Conservation (phyloP, 2,888 invertebrate genomes). For the Netelia fuscicornis region DNA sequence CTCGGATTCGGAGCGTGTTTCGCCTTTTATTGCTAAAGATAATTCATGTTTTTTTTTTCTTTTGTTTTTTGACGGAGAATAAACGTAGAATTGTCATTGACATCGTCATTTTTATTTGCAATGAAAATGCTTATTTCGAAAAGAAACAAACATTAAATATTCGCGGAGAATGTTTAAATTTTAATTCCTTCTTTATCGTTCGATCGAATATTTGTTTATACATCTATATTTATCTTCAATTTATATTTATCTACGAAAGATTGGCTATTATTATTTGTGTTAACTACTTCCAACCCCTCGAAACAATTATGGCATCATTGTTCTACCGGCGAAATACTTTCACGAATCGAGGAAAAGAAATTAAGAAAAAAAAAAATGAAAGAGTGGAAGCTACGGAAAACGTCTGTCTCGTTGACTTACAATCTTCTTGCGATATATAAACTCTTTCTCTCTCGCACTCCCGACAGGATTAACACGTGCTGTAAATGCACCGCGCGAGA, state of each 20-base stretch:
- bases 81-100: neutral
- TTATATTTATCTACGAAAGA: neutral
- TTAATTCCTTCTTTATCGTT: too few relatives aligned
- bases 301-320: constrained; percentile 23
- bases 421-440: constrained; percentile 58
- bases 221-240: neutral
- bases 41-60: constrained; percentile 12
- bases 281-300: neutral
- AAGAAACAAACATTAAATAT: too few relatives aligned
- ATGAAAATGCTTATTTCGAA: too few relatives aligned
- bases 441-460: constrained; percentile 38
- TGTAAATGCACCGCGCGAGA: constrained; percentile 61
- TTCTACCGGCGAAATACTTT: constrained; percentile 8
- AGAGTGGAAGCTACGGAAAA: constrained; percentile 3
- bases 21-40: neutral
- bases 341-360: neutral
- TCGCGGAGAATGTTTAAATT: too few relatives aligned
- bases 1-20: constrained; percentile 4
- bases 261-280: neutral
- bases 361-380: neutral
- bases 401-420: constrained; percentile 57
- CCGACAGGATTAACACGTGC: constrained; percentile 66
- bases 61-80: neutral
- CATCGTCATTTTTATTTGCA: too few relatives aligned
- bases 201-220: too few relatives aligned